phyloP scores from a whole-genome alignment of 2,797 vertebrate genomes.

The Heliangelus exortis region DNA sequence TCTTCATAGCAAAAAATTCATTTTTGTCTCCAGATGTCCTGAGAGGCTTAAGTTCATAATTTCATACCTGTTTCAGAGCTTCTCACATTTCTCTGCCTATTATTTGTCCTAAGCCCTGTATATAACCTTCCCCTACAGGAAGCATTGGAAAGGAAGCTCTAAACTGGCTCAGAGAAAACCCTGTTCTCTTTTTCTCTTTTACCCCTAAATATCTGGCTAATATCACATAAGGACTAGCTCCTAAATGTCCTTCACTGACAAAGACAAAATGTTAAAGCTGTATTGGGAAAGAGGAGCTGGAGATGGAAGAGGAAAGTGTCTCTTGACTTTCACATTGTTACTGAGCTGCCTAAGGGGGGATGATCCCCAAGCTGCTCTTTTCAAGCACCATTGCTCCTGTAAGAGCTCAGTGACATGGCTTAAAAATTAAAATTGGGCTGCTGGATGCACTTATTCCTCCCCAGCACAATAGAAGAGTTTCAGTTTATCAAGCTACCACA shows the following conservation, averaged over 20 bases:
- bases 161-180: neutral
- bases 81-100: neutral
- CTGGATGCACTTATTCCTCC: neutral
- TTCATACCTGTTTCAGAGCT: neutral
- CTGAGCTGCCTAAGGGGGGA: neutral
- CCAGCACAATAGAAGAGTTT: neutral
- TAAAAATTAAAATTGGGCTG: neutral
- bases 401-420: neutral
- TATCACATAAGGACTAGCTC: neutral
- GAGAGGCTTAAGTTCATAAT: neutral
- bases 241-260: neutral
- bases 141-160: neutral
- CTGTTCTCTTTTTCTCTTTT: neutral
- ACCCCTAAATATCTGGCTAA: accelerated
- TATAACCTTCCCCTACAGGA: neutral
- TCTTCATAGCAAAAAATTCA: neutral
- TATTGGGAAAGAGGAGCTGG: neutral
- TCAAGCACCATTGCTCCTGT: neutral
- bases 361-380: neutral
- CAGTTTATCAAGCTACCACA: neutral
- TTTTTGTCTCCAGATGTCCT: neutral
- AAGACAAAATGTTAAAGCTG: neutral
- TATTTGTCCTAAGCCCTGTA: neutral
- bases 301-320: neutral
- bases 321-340: neutral